Conservation (phyloP, 1,140 invertebrate species). For the Aethina tumida region DNA sequence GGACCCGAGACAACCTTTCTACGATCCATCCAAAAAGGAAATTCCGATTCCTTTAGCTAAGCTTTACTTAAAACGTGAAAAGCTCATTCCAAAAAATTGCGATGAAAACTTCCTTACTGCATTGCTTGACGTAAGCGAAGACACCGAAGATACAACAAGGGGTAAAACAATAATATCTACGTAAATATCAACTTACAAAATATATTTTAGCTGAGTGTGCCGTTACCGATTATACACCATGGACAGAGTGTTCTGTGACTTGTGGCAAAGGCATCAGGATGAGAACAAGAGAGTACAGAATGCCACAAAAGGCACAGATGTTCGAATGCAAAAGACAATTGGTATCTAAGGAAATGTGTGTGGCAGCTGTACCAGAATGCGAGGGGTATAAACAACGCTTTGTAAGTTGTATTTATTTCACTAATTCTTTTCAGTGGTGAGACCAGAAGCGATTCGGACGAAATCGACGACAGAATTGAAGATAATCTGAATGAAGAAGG, state of each 20-base stretch:
- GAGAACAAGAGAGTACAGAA: conserved; percentile 62
- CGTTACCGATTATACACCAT: conserved; percentile 61
- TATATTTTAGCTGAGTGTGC: conserved; percentile 59
- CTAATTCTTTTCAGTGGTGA: conserved; percentile 3
- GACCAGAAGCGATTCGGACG: conserved; percentile 17
- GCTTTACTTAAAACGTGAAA: conserved; percentile 59
- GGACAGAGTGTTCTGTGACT: conserved; percentile 72
- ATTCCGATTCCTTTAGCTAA: conserved; percentile 79
- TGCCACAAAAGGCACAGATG: conserved; percentile 68
- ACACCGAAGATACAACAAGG: conserved; percentile 58
- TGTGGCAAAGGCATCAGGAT: conserved; percentile 84
- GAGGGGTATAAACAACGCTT: conserved; percentile 23
- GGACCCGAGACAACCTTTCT: conserved; percentile 85
- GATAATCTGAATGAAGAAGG: conserved; percentile 33
- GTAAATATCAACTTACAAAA: conserved; percentile 1
- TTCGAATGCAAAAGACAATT: conserved; percentile 70
- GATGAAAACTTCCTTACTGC: conserved; percentile 53
- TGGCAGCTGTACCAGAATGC: conserved; percentile 60
- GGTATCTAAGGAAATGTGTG: conserved; percentile 80
- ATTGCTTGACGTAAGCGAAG: conserved; percentile 57
- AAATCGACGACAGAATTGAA: conserved; percentile 27
- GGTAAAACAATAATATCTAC: conserved; percentile 44
- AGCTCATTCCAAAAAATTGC: conserved; percentile 61
- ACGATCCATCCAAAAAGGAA: conserved; percentile 58
- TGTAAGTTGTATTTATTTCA: background rate